Percentiles rank a stretch among this genome's conserved stretches.
These are phyloP conservation scores for Pollenia angustigena DNA, from an alignment of 2,888 invertebrate species.

Conservation along the genomic window DNA sequence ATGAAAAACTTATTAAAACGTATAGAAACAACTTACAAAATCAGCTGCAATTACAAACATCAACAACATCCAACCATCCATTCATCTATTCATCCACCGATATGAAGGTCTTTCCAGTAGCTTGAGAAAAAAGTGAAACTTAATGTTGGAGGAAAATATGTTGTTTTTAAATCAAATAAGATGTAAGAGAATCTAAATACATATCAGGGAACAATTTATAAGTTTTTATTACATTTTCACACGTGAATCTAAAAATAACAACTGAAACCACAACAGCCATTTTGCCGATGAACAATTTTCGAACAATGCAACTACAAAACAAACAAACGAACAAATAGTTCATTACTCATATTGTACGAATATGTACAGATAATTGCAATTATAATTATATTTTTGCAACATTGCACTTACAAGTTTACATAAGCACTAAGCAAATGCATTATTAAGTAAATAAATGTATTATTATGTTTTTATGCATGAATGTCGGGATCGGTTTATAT, in stretches of 20 bases:
- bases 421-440: background rate
- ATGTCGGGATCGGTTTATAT: too few relatives aligned
- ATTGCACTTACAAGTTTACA: background rate
- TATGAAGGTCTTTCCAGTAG: conserved; percentile 44
- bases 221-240: conserved; percentile 60
- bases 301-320: conserved; percentile 14
- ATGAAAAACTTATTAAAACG: conserved; percentile 28
- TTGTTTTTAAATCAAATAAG: conserved; percentile 39
- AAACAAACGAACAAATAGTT: background rate
- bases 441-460: background rate
- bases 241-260: conserved; percentile 52
- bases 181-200: conserved; percentile 42
- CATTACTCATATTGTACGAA: background rate
- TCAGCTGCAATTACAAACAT: background rate
- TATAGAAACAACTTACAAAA: background rate
- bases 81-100: background rate
- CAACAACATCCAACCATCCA: conserved; percentile 3
- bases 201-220: conserved; percentile 45
- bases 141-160: conserved; percentile 44
- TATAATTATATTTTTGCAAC: background rate
- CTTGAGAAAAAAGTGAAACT: conserved; percentile 64
- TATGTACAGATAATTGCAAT: conserved; percentile 10
- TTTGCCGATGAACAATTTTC: conserved; percentile 1
- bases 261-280: conserved; percentile 31
- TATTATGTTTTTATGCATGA: too few relatives aligned